These are phyloP conservation scores for Micrastur ruficollis DNA, from an alignment of 2,797 vertebrate genomes.

Conservation along the genomic window DNA sequence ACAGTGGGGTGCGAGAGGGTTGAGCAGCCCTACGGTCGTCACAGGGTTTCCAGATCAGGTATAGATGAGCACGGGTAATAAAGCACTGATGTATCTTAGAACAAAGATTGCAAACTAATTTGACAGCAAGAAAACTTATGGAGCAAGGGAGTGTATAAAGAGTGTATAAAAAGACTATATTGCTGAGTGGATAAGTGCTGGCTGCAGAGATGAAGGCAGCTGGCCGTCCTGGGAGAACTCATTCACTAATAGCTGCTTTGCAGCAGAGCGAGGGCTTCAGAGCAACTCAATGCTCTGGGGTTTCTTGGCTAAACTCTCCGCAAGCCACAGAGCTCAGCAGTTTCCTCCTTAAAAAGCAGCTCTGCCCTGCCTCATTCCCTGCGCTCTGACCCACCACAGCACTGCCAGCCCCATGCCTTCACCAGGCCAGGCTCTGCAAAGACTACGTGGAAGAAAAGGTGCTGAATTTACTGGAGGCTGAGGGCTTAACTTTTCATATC, in stretches of 20 bases:
- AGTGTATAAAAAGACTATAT: background rate
- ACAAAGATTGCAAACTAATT: background rate
- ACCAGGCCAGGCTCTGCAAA: background rate
- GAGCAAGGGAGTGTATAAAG: background rate
- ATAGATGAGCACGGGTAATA: background rate
- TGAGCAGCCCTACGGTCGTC: background rate
- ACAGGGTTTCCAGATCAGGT: background rate
- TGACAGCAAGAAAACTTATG: background rate
- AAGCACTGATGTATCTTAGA: background rate
- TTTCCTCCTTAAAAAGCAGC: background rate
- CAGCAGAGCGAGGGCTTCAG: background rate
- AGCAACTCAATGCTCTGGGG: background rate
- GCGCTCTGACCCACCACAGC: background rate
- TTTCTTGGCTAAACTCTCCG: background rate
- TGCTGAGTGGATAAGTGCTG: background rate
- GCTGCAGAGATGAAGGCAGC: background rate
- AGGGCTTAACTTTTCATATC: background rate
- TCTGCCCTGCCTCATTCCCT: background rate
- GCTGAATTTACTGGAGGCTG: background rate
- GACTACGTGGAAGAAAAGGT: background rate
- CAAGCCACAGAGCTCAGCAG: background rate
- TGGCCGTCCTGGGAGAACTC: background rate
- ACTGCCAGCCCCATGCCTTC: background rate
- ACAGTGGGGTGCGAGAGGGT: background rate
- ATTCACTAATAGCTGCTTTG: background rate